Base-by-base conservation (phyloP, 2,113 vertebrate genomes). In the Xenotilapia caudafasciata region DNA sequence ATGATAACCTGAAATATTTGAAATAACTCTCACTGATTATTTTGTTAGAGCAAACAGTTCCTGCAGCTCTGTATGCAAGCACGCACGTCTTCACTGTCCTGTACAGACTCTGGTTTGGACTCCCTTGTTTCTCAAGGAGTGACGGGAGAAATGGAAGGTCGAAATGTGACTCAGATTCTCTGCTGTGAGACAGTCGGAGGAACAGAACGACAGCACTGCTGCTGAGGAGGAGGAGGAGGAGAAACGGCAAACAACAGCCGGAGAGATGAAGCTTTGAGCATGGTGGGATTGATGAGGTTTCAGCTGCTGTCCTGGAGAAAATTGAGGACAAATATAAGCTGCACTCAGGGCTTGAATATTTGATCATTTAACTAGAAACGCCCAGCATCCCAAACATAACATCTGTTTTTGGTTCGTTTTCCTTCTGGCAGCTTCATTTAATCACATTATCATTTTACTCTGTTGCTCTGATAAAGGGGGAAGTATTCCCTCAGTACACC, bases 161-260 rank as follows among this genome's bases (percentile, higher is more conserved):
- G 4, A 85, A 49, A 21, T 17, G 55, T 45, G 89, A 88, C 28
- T 90, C 81, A 19, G 13, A 28, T 19, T 54, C 28, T 80, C 14
- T 81, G 14, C 83, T 75, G 79, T 87, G 85, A 80, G 53, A 88
- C 87, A 89, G 87, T 82, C 75, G 49, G 89, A 65, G 45, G 80
- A 77, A 17, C 81, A 89, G 85, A 55, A 23, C 2, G 33, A 83
- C 40, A 51, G 49, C 19, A 6, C 38, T 55, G 77, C 35, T 49
- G 89, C 83, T 75, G 84, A 70, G 54, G 45, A 65, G 83, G 53
- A 80, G 47, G 23, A 58, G 54, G 23, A 58, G 56, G 56, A 60
- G 56, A 62, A 35, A 35, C 0, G 33, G 38, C 28, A 79, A 83
- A 90, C 65, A 82, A 89, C 88, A 92, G 88, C 49, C 54, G 79